phyloP scores from a whole-genome alignment of 2,797 vertebrate species.

The Syngnathus acus region DNA sequence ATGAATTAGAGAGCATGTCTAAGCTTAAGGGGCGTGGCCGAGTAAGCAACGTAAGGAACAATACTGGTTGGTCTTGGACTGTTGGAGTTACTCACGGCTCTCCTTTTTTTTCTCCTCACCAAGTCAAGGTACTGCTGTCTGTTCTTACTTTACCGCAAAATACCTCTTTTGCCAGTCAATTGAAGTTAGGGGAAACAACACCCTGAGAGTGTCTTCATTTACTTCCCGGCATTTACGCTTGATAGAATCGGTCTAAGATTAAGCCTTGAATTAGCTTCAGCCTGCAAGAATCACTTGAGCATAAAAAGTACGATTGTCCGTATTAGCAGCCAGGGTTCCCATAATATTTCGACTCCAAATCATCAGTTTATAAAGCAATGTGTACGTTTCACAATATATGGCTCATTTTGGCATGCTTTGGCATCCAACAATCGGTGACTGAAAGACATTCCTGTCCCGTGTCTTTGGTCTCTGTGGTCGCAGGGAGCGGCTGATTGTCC shows the following conservation, averaged over 20 bases:
- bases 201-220: neutral
- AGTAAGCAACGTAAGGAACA: too few species aligned
- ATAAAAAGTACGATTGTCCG: neutral
- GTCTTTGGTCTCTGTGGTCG: slow-evolving; percentile 71
- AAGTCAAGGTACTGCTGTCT: too few species aligned
- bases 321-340: neutral
- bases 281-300: neutral
- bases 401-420: slow-evolving; percentile 28
- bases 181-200: neutral
- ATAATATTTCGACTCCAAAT: neutral
- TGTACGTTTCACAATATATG: slow-evolving; percentile 13
- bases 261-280: neutral
- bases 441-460: slow-evolving; percentile 72
- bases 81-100: too few species aligned
- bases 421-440: slow-evolving; percentile 37
- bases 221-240: neutral
- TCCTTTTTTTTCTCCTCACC: too few species aligned
- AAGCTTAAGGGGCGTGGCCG: neutral
- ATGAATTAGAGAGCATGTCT: too few species aligned
- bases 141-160: too few species aligned
- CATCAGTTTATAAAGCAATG: slow-evolving; percentile 7
- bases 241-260: neutral
- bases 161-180: neutral
- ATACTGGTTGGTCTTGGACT: too few species aligned
- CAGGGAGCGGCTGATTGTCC: slow-evolving; percentile 50